Evolutionary conservation across 2,888 invertebrate genomes (phyloP).

Genomic region (Desoria tigrina): DNA sequence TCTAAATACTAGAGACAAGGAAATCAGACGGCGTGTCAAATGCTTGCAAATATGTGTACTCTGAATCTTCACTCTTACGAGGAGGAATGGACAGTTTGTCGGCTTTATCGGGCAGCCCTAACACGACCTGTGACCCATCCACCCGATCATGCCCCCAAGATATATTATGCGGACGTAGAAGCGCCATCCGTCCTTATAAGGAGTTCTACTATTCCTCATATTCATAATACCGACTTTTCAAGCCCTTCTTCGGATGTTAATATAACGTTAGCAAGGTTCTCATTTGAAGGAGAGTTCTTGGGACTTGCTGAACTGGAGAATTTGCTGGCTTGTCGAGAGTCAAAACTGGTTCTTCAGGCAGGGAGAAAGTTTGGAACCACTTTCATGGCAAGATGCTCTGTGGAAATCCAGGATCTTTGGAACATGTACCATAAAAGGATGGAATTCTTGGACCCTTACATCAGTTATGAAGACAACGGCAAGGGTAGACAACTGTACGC

Average conservation of each 20-base stretch:
- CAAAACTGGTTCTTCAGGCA: constrained; percentile 31
- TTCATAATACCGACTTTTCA: constrained; percentile 38
- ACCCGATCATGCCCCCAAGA: constrained; percentile 54
- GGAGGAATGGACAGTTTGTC: constrained; percentile 50
- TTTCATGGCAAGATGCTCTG: constrained; percentile 37
- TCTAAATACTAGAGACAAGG: constrained; percentile 5
- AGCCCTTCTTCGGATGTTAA: constrained; percentile 55
- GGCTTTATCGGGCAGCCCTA: constrained; percentile 39
- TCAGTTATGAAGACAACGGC: constrained; percentile 56
- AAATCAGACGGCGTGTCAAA: constrained; percentile 65
- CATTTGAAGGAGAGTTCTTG: constrained; percentile 58
- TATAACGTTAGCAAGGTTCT: constrained; percentile 58
- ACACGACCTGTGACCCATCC: constrained; percentile 38
- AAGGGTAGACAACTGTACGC: constrained; percentile 59
- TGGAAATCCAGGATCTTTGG: constrained; percentile 45
- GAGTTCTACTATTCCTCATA: constrained; percentile 57
- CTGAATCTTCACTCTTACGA: constrained; percentile 63
- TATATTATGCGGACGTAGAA: constrained; percentile 61
- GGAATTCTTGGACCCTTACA: constrained; percentile 62
- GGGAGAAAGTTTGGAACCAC: constrained; percentile 49
- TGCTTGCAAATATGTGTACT: constrained; percentile 69
- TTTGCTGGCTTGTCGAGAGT: constrained; percentile 48
- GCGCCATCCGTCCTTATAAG: constrained; percentile 58
- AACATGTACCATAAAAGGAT: constrained; percentile 53
- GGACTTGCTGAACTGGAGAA: constrained; percentile 55